Percentiles rank a stretch among this genome's conserved stretches.
Evolutionary conservation across 2,797 vertebrate species (phyloP).

Genomic region (Neostethus bicornis): DNA sequence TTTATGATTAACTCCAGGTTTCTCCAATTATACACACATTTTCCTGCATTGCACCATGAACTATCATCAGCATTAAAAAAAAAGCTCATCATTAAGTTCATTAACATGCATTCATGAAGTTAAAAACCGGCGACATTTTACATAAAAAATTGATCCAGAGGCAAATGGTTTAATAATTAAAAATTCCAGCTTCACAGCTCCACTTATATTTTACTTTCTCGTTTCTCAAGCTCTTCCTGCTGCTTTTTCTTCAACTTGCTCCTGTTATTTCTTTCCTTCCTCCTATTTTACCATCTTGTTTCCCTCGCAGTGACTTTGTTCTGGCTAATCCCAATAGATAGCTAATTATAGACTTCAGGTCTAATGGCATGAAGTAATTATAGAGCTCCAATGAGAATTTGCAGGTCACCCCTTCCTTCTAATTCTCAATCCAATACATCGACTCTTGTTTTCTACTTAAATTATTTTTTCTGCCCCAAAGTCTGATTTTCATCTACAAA

Average conservation of each 20-base stretch:
- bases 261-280: background rate
- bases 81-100: background rate
- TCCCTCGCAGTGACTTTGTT: slow-evolving; percentile 63
- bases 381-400: slow-evolving; percentile 68
- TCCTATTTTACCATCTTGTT: slow-evolving; percentile 4
- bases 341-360: slow-evolving; percentile 76
- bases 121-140: background rate
- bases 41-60: slow-evolving; percentile 1
- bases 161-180: background rate
- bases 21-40: background rate
- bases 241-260: slow-evolving; percentile 2
- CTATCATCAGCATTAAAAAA: background rate
- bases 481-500: background rate
- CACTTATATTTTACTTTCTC: slow-evolving; percentile 3
- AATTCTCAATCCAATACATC: slow-evolving; percentile 20
- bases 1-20: slow-evolving; percentile 8
- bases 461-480: background rate
- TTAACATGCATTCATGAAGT: slow-evolving; percentile 3
- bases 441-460: slow-evolving; percentile 6
- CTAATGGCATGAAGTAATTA: slow-evolving; percentile 77
- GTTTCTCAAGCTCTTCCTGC: slow-evolving; percentile 3
- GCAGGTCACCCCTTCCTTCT: slow-evolving; percentile 49
- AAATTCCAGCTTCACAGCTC: slow-evolving; percentile 10
- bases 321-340: slow-evolving; percentile 71
- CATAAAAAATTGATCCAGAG: background rate